A percentile compares a stretch with the other conserved stretches of the same genome.
phyloP scores from a whole-genome alignment of 2,797 vertebrate genomes.

The Nothura maculosa region DNA sequence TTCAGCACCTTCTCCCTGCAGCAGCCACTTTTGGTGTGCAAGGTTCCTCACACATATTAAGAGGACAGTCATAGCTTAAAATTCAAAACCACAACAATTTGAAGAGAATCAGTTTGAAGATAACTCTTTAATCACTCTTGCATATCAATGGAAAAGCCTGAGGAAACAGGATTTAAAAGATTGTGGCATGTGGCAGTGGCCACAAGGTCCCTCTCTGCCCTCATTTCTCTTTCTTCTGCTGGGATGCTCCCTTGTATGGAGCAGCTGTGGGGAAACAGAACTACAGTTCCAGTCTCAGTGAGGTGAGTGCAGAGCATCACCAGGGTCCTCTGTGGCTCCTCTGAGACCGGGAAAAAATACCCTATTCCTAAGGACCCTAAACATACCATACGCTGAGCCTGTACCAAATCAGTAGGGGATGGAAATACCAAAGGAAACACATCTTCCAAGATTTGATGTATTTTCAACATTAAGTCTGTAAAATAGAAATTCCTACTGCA shows the following conservation, averaged over 20 bases:
- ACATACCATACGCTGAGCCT: neutral
- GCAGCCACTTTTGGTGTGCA: neutral
- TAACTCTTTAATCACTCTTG: neutral
- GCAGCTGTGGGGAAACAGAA: neutral
- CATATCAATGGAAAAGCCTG: neutral
- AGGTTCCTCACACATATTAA: neutral
- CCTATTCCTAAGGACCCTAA: neutral
- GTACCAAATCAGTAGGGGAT: neutral
- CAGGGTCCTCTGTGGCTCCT: neutral
- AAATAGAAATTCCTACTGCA: neutral
- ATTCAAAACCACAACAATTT: neutral
- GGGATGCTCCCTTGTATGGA: neutral
- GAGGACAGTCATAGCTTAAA: neutral
- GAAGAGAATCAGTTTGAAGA: neutral
- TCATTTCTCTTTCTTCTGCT: neutral
- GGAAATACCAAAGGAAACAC: neutral
- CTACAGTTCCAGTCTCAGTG: neutral
- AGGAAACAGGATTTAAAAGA: neutral
- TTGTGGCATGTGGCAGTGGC: accelerated
- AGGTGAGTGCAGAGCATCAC: neutral
- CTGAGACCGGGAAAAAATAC: neutral
- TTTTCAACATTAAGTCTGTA: neutral
- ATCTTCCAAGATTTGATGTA: neutral
- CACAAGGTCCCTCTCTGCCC: neutral
- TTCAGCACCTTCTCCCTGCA: neutral